Evolutionary conservation across 2,888 invertebrate species (phyloP), one percentile per base, ranked within the genome.

Genomic region (Cryptus armator): DNA sequence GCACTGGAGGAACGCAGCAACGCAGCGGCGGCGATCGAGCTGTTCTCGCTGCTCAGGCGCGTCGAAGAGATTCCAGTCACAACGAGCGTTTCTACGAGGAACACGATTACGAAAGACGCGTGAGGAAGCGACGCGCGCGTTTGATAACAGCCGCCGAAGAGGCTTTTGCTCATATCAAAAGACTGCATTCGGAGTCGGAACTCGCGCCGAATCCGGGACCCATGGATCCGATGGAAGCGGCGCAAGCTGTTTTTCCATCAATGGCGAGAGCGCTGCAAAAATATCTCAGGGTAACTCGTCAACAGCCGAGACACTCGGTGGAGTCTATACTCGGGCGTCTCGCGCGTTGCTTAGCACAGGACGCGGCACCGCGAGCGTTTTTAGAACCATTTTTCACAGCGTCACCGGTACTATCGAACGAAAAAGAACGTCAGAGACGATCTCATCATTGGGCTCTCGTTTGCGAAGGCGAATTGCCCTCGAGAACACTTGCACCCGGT

Each of bases 51-150:
- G 97, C 97, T 1, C 97, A 97, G 89, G 97, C 98, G 0, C 95
- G 98, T 16, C 95, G 98, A 43, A 96, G 99, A 89, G 97, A 98
- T 89, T 98, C 98, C 0, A 97, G 98, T 87, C 99, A 99, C 95
- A 99, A 99, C 94, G 99, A 99, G 94, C 95, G 98, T 48, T 99
- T 99, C 94, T 99, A 99, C 94, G 99, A 99, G 94, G 99, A 99
- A 94, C 98, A 99, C 91, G 99, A 99, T 94, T 98, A 99, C 90
- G 99, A 99, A 92, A 95, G 99, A 4, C 95, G 99, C 80, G 98
- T 99, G 80, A 96, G 98, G 91, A 99, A 99, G 94, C 95, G 99
- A 0, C 95, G 97, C 82, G 99, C 99, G 3, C 95, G 99, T 24
- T 95, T 99, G 56, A 96, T 99, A 78, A 97, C 98, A 0, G 98